Base-by-base conservation (phyloP, 2,888 invertebrate species). In the Ennomos erosarius region DNA sequence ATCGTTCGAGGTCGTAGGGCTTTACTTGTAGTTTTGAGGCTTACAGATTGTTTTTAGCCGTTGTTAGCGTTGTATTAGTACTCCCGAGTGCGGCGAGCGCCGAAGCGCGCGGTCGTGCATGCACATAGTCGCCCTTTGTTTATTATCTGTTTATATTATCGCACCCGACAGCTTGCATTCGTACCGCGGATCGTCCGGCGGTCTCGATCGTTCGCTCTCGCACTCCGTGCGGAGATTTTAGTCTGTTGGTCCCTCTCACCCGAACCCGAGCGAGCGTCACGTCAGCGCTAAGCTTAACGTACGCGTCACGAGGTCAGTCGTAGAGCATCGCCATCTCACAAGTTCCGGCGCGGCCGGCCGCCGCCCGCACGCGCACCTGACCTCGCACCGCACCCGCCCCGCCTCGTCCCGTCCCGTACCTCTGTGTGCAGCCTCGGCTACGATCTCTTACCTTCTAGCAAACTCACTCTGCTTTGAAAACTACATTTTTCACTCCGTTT, bases 21-120 rank as follows among this genome's bases (percentile, higher is more conserved):
- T 91, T 92, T 90, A 92, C 89, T 88, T 90, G 93, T 93, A 93
- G 93, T 92, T 90, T 91, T 92, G 92, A 93, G 93, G 93, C 93
- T 93, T 92, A 87, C 88, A 87, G 87, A 91, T 90, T 91, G 91
- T 92, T 92, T 86, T 92, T 92, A 92, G 90, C 92, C 91, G 90
- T 90, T 90, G 88, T 90, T 90, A 91, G 91, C 89, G 88, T 91
- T 91, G 90, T 90, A 88, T 90, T 90, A 90, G 91, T 89, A 87
- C 76, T 85, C 86, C 88, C 84, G 86, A 89, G 91, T 89, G 90
- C 90, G 91, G 88, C 90, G 89, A 85, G 87, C 90, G 91, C 88
- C 85, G 84, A 82, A 74, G 88, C 81, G 88, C 88, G 89, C 89
- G 75, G 83, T 85, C 90, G 88, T 88, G 90, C 91, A 90, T 91